Base-by-base conservation (phyloP, 2,113 vertebrate species). In the Riparia riparia region DNA sequence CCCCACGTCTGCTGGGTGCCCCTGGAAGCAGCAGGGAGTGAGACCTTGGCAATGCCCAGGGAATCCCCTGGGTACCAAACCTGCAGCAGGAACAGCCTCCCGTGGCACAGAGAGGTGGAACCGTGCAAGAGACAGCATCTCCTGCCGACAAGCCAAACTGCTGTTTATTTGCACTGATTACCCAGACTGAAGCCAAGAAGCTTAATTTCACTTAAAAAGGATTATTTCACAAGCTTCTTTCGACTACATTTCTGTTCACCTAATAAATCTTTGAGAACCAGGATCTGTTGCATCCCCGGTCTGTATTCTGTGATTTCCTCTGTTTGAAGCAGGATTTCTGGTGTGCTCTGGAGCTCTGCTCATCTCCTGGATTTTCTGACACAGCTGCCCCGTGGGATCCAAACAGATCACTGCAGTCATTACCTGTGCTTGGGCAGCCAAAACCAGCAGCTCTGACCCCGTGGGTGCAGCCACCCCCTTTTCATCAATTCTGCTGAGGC, bases 31-130 rank as follows among this genome's bases (percentile, higher is more conserved):
- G 17, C 9, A 12, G 39, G 65, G 9, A 12, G 1, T 2, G 21
- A 24, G 12, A 44, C 4, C 24, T 5, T 28, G 61, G 32, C 34
- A 21, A 2, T 16, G 22, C 18, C 47, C 44, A 16, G 14, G 21
- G 47, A 37, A 51, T 1, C 7, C 32, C 24, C 1, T 12, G 39
- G 10, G 17, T 1, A 49, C 4, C 56, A 34, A 47, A 39, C 10
- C 1, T 3, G 12, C n/a, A 66, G 54, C 71, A 77, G 58, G 19
- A 72, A 1, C 44, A 29, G 42, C 25, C 45, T 25, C 18, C 25
- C n/a, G 8, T 0, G 7, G 72, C 20, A 14, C 44, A 26, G 7
- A 7, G 7, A 65, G 39, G 5, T 31, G 51, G 7, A 19, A 17
- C 31, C 41, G 6, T 32, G 74, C 32, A 10, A 37, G 9, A 3